Evolutionary conservation across 2,888 invertebrate species (phyloP), one percentile per base, ranked within the genome.

Genomic region (Leucoma salicis): DNA sequence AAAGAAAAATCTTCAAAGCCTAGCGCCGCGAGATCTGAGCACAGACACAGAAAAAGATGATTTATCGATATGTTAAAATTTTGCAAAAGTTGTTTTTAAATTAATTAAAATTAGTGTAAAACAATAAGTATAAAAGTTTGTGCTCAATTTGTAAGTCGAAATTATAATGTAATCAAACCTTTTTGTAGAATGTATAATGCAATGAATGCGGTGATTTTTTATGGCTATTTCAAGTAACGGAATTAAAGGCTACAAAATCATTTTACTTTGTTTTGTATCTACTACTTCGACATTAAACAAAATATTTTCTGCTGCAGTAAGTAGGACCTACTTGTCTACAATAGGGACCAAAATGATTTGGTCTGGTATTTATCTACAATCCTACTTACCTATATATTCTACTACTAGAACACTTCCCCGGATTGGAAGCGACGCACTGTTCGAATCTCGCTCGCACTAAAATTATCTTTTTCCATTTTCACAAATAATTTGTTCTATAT

Each of bases 41-140:
- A 88, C 49, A 72, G 81, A 37, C 88, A 78, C 50, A 73, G 83
- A 46, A 88, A 87, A 60, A 77, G 88, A 59, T 88, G 63, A 82
- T 40, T 13, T n/a, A n/a, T n/a, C n/a, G 14, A 11, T 13, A 37
- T 13, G n/a, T 11, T 25, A 41, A 27, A 29, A 8, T 43, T 13
- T 7, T 13, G 31, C 34, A 24, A 34, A 42, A 28, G 31, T 14
- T 18, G 12, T 39, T 10, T 27, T 10, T 33, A 35, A 35, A 37
- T 39, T 45, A 6, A 35, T 34, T 12, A 31, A 41, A 36, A 38
- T 35, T 34, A 33, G 31, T 29, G 38, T 15, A 35, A 39, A 46
- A 46, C 24, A 32, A 34, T 39, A 39, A 39, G 27, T 35, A 35
- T 35, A 25, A 35, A 25, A 27, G 32, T 16, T 28, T 42, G 11